Evolutionary conservation across 2,113 vertebrate genomes (phyloP).

Genomic region (Trochalopteron elliotii): DNA sequence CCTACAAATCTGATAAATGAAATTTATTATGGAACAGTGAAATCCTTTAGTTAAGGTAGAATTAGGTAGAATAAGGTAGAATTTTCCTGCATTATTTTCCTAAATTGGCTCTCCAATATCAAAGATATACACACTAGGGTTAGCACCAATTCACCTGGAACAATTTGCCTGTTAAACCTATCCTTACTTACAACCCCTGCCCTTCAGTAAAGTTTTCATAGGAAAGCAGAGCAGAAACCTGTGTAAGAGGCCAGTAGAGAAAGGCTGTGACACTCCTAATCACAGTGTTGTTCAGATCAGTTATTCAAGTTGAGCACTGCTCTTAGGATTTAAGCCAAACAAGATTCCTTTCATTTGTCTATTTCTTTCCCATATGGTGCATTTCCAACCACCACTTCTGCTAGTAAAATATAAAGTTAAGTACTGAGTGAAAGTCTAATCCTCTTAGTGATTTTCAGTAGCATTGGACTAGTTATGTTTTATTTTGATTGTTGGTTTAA

Average conservation of each 20-base stretch:
- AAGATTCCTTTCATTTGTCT: background rate
- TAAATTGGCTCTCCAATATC: fast-evolving
- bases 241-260: background rate
- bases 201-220: background rate
- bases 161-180: background rate
- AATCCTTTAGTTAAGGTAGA: background rate
- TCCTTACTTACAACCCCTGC: background rate
- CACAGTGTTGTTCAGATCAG: background rate
- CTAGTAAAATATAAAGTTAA: background rate
- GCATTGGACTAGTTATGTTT: background rate
- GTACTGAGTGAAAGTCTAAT: background rate
- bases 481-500: background rate
- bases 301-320: background rate
- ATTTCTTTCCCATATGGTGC: background rate
- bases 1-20: background rate
- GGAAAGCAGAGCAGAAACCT: background rate
- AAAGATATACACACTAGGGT: fast-evolving
- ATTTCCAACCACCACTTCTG: background rate
- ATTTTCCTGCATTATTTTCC: background rate
- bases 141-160: background rate
- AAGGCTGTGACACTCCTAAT: background rate
- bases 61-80: too few relatives aligned
- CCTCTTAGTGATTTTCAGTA: background rate
- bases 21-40: background rate
- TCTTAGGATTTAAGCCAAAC: background rate